Percentiles rank a stretch among this genome's conserved stretches.
phyloP scores from a whole-genome alignment of 2,797 vertebrate species.

The Capromys pilorides region DNA sequence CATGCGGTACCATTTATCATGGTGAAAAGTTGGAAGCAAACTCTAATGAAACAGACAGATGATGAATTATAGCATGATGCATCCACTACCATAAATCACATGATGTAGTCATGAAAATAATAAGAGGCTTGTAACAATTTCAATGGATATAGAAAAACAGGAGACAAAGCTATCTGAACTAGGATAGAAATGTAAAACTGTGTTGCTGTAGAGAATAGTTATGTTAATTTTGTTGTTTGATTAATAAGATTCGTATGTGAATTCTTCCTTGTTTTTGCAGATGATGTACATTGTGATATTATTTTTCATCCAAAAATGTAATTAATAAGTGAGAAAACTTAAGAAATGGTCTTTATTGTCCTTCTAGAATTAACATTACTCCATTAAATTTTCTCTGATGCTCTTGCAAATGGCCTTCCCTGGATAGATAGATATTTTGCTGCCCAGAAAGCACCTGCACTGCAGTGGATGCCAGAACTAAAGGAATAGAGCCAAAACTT shows the following conservation, averaged over 20 bases:
- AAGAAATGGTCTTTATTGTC: neutral
- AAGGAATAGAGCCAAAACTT: neutral
- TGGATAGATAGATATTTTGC: neutral
- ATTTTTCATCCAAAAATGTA: neutral
- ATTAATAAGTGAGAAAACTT: neutral
- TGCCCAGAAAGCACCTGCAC: neutral
- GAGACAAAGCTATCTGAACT: neutral
- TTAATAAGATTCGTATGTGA: neutral
- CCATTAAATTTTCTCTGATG: neutral
- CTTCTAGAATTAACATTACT: neutral
- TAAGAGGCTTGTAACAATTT: neutral
- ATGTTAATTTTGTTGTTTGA: neutral
- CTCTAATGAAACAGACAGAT: neutral
- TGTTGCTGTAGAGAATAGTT: neutral
- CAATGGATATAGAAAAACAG: neutral
- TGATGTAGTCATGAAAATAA: neutral
- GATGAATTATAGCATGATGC: neutral
- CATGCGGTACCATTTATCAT: neutral
- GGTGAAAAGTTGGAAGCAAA: neutral
- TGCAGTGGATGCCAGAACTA: neutral
- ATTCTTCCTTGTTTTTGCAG: neutral
- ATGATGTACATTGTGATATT: neutral
- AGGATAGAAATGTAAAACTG: neutral
- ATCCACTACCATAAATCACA: neutral
- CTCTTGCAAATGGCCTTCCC: neutral